A percentile compares a stretch with the other conserved stretches of the same genome.
Conservation (phyloP, 2,113 vertebrate species). For the Lampris incognitus region DNA sequence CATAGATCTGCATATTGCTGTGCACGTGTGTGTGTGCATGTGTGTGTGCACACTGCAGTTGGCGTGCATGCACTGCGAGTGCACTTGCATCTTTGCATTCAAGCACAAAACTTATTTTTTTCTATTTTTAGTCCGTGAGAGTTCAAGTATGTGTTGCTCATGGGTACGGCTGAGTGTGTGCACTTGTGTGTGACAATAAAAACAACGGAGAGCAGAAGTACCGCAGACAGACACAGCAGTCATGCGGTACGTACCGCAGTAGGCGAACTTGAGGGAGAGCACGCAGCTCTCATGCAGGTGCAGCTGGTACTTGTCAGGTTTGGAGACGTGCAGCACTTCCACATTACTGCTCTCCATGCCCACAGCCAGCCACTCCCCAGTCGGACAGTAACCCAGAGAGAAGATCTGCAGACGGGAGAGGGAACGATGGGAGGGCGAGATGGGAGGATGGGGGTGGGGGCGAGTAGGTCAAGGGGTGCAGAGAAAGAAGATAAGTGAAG, state of each 20-base stretch:
- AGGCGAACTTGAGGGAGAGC: constrained; percentile 86
- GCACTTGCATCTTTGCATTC: too few species aligned
- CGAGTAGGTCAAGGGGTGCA: neutral
- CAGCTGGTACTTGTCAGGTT: constrained; percentile 80
- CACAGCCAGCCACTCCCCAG: constrained; percentile 84
- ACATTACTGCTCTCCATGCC: constrained; percentile 88
- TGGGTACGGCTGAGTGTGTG: neutral
- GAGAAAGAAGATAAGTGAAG: neutral
- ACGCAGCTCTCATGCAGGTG: constrained; percentile 82
- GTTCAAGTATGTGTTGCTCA: neutral
- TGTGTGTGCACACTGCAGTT: neutral
- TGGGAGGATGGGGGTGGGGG: neutral
- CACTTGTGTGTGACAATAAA: neutral
- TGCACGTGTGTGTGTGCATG: neutral
- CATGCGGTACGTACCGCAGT: constrained; percentile 69
- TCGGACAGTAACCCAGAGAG: constrained; percentile 84
- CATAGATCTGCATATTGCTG: neutral
- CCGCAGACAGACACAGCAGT: too few species aligned
- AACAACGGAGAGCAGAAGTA: too few species aligned
- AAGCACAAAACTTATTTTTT: too few species aligned
- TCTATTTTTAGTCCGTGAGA: neutral
- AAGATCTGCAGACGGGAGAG: constrained; percentile 69
- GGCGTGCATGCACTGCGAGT: too few species aligned
- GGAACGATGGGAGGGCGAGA: neutral
- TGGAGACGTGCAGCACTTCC: constrained; percentile 83